Conservation (phyloP, 2,797 vertebrate genomes). For the Rhynchonycteris naso region DNA sequence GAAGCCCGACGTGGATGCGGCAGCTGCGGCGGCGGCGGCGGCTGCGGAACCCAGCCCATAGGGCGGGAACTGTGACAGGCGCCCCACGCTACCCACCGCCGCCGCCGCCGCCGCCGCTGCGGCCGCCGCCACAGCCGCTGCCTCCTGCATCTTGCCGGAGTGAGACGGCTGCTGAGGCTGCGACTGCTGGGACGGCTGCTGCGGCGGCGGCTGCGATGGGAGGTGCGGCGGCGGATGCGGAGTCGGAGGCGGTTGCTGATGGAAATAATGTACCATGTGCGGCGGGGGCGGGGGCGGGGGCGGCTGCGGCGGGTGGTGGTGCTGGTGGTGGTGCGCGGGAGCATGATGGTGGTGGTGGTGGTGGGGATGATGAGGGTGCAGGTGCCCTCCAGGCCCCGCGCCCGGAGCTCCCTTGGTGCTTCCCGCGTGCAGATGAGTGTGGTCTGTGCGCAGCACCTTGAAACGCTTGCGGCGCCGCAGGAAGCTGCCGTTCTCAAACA, state of each 20-base stretch:
- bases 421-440: conserved; percentile 79
- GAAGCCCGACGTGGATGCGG: conserved; percentile 90
- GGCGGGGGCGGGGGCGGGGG: conserved; percentile 80
- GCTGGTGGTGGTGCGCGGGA: conserved; percentile 64
- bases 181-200: conserved; percentile 75
- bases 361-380: conserved; percentile 88
- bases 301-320: conserved; percentile 54
- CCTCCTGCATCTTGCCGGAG: conserved; percentile 85
- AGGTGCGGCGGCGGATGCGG: conserved; percentile 71
- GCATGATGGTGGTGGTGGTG: conserved; percentile 90
- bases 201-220: conserved; percentile 45
- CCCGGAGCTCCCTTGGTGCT: conserved; percentile 77
- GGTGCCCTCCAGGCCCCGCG: conserved; percentile 82
- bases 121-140: conserved; percentile 87
- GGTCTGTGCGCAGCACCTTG: conserved; percentile 89
- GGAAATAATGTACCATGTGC: conserved; percentile 95
- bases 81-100: conserved; percentile 86
- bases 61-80: conserved; percentile 93
- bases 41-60: conserved; percentile 87
- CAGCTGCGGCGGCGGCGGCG: conserved; percentile 80
- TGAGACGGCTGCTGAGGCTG: conserved; percentile 78
- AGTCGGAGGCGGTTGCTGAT: conserved; percentile 84
- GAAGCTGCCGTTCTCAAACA: conserved; percentile 98
- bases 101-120: conserved; percentile 82
- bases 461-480: conserved; percentile 95